Evolutionary conservation across 2,797 vertebrate genomes (phyloP).

Genomic region (Sebastes glaucus): DNA sequence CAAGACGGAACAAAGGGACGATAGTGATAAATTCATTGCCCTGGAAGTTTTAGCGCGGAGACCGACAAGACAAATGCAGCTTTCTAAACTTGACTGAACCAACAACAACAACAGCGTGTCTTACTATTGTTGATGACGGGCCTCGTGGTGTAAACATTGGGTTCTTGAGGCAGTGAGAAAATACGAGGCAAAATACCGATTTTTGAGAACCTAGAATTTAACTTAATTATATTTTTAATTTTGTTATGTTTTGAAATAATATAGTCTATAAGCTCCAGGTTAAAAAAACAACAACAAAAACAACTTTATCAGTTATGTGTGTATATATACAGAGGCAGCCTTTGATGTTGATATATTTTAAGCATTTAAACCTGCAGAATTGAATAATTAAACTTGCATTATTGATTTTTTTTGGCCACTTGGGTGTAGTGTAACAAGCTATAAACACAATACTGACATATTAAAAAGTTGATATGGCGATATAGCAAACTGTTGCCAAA

Average conservation of each 20-base stretch:
- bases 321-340: background rate
- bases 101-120: background rate
- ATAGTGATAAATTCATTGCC: constrained; percentile 45
- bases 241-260: background rate
- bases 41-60: constrained; percentile 47
- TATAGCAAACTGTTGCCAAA: background rate
- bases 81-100: constrained; percentile 13
- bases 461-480: background rate
- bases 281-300: background rate
- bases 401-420: background rate
- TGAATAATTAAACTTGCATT: background rate
- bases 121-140: background rate
- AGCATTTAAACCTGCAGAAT: background rate
- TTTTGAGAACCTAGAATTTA: background rate
- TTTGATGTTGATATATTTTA: background rate
- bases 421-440: background rate
- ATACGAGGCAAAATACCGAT: background rate
- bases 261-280: background rate
- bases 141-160: background rate
- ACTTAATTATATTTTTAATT: background rate
- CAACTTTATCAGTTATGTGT: background rate
- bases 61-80: constrained; percentile 19
- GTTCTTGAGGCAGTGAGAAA: background rate
- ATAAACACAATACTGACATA: background rate
- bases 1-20: constrained; percentile 30